phyloP scores from a whole-genome alignment of 2,888 invertebrate genomes.

The Eupithecia centaureata region DNA sequence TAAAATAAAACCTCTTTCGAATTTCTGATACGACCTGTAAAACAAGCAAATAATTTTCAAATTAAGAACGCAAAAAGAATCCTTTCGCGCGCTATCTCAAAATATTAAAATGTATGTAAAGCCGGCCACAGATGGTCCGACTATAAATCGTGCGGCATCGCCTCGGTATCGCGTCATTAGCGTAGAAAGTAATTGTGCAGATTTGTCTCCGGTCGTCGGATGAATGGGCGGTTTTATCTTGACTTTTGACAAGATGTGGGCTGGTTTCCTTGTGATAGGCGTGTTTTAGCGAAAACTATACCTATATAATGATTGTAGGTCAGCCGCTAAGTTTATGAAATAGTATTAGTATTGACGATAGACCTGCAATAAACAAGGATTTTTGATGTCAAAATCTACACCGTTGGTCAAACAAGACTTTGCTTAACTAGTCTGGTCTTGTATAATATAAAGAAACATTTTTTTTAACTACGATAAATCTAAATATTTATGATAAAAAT shows the following conservation, averaged over 20 bases:
- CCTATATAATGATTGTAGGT: background rate
- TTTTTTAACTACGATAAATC: too few relatives aligned
- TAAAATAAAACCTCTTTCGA: background rate
- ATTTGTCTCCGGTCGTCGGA: constrained; percentile 65
- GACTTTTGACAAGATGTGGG: constrained; percentile 63
- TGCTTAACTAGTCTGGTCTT: background rate
- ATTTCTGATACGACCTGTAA: constrained; percentile 22
- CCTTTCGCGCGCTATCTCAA: constrained; percentile 64
- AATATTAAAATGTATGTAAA: constrained; percentile 80
- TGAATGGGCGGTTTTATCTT: constrained; percentile 66
- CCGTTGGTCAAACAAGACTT: background rate
- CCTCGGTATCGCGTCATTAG: constrained; percentile 75
- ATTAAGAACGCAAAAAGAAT: constrained; percentile 49
- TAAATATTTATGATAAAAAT: background rate
- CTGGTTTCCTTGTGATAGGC: constrained; percentile 41
- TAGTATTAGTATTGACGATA: too few relatives aligned
- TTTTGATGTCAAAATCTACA: background rate
- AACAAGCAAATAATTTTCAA: constrained; percentile 44
- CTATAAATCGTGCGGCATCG: constrained; percentile 74
- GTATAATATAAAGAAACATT: background rate
- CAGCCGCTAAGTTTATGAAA: background rate
- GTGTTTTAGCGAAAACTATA: constrained; percentile 39
- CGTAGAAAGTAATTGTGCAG: constrained; percentile 73
- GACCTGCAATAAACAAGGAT: background rate
- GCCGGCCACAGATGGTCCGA: constrained; percentile 66